Percentiles rank a stretch among this genome's conserved stretches.
These are phyloP conservation scores for Nineta flava DNA, from an alignment of 2,888 invertebrate species.

Conservation along the genomic window DNA sequence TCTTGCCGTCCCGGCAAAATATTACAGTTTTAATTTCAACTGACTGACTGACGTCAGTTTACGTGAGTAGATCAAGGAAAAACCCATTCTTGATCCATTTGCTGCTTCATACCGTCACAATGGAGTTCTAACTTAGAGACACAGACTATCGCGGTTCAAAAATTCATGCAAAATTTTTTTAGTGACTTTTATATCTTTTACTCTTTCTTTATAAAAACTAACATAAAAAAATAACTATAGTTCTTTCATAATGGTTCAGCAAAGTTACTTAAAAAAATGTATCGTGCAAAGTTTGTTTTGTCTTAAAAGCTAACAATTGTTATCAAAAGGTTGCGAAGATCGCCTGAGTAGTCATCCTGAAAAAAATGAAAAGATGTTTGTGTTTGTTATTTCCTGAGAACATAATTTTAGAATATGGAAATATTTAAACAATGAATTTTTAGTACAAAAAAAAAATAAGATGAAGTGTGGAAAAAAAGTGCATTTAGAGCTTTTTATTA, in stretches of 20 bases:
- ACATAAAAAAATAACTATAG: too few relatives aligned
- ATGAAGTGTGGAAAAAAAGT: neutral
- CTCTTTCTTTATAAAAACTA: too few relatives aligned
- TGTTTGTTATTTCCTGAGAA: neutral
- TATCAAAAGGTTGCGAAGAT: constrained; percentile 49
- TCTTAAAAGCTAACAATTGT: constrained; percentile 28
- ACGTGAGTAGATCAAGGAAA: too few relatives aligned
- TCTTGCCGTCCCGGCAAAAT: too few relatives aligned
- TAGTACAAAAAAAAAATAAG: constrained; percentile 3
- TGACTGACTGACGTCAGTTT: too few relatives aligned
- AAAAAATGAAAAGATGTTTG: constrained; percentile 26
- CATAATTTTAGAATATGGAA: neutral
- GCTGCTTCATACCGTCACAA: too few relatives aligned
- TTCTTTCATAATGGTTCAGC: neutral
- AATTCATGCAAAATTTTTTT: too few relatives aligned
- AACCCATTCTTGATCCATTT: too few relatives aligned
- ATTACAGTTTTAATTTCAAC: too few relatives aligned
- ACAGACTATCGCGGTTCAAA: too few relatives aligned
- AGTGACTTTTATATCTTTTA: too few relatives aligned
- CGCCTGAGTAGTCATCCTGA: constrained; percentile 52
- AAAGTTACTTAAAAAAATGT: neutral
- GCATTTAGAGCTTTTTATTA: constrained; percentile 21
- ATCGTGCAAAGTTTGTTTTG: neutral
- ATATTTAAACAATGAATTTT: constrained; percentile 7
- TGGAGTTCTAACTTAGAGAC: too few relatives aligned